These are phyloP conservation scores for Lamellibrachia satsuma DNA, from an alignment of 2,888 invertebrate genomes.

Conservation along the genomic window DNA sequence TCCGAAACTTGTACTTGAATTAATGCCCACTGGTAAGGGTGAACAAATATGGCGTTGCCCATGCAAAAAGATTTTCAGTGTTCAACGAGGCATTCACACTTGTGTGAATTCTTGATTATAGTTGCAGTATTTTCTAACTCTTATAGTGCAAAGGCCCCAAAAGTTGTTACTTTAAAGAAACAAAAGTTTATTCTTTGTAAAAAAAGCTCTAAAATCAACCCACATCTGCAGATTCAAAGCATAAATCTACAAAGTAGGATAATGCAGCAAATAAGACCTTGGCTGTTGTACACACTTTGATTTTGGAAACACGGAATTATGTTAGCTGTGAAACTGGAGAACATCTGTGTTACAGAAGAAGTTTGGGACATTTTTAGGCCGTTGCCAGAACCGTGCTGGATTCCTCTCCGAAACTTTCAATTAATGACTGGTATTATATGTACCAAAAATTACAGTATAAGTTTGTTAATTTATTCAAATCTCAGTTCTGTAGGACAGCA, in stretches of 20 bases:
- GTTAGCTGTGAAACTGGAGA: neutral
- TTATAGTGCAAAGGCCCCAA: too few species aligned
- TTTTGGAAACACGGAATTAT: neutral
- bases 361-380: constrained; percentile 61
- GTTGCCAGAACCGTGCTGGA: constrained; percentile 63
- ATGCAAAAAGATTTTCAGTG: too few species aligned
- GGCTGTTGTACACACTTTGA: neutral
- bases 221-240: neutral
- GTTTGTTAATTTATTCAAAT: too few species aligned
- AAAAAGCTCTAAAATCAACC: neutral
- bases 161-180: too few species aligned
- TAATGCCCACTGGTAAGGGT: constrained; percentile 67
- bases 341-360: constrained; percentile 48
- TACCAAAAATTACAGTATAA: too few species aligned
- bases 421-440: constrained; percentile 63
- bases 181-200: neutral
- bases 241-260: neutral
- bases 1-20: constrained; percentile 67
- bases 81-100: too few species aligned
- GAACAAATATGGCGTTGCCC: too few species aligned
- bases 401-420: constrained; percentile 69
- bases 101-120: too few species aligned
- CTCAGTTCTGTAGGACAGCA: too few species aligned
- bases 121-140: too few species aligned
- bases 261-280: neutral